Base-by-base conservation (phyloP, 2,113 vertebrate species). In the Myrmecophaga tridactyla region DNA sequence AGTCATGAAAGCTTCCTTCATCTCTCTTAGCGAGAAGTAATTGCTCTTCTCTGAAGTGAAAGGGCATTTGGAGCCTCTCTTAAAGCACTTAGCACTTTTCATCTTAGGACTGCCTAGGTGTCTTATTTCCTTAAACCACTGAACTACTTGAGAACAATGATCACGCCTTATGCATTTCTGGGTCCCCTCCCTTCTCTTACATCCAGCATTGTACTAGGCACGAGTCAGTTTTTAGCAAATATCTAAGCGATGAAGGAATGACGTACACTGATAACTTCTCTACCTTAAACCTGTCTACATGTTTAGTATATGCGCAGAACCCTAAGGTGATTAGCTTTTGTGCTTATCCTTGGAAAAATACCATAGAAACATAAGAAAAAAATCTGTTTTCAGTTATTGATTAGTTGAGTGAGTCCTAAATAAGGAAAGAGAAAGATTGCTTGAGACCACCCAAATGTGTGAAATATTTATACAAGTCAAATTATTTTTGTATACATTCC, bases 1-100 rank as follows among this genome's bases (percentile, higher is more conserved):
- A 86, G 87, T 96, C 87, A 93, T n/a, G 94, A 97, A 96, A 93
- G 90, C 94, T 87, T 96, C 95, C 95, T 93, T 96, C 94, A 93
- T 85, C 87, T 94, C 95, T 87, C 76, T 92, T 89, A 94, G 87
- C 65, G 75, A 94, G 84, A 94, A 97, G 86, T 90, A 92, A 96
- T 90, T 92, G 89, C 88, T 95, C 90, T 90, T 58, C 96, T 96
- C 77, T 73, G 77, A 90, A 95, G 85, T 75, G 84, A 92, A 93
- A 96, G 90, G 73, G 60, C 80, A 96, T 90, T 97, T 96, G 94
- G 95, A 80, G 12, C 41, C 90, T 96, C 96, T 96, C 90, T 81
- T 56, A 63, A 90, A 65, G 90, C 94, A 94, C 92, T 97, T 92
- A 90, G 70, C 27, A 62, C 90, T 90, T 96, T 92, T 90, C 90